Percentiles rank a stretch among this genome's conserved stretches.
These are phyloP conservation scores for Melanotaenia boesemani DNA, from an alignment of 2,797 vertebrate genomes.

Conservation along the genomic window DNA sequence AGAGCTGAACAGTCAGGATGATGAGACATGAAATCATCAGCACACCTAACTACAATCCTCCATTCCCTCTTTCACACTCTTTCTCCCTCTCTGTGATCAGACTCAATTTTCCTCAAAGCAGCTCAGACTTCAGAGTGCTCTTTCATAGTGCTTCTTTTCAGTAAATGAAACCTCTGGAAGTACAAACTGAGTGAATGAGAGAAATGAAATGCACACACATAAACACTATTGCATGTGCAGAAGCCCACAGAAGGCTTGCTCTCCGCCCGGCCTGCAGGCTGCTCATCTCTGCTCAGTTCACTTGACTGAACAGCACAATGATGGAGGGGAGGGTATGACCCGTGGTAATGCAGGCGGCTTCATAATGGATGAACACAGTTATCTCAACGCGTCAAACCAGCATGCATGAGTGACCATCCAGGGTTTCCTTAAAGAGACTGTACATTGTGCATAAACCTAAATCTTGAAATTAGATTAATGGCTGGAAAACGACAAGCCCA, in stretches of 20 bases:
- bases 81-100: conserved; percentile 13
- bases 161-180: background rate
- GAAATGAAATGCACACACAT: conserved; percentile 18
- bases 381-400: conserved; percentile 52
- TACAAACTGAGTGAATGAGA: background rate
- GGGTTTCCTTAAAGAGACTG: conserved; percentile 14
- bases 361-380: conserved; percentile 66
- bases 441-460: background rate
- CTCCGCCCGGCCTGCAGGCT: conserved; percentile 49
- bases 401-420: conserved; percentile 41
- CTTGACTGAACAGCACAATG: conserved; percentile 64
- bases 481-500: background rate
- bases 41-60: conserved; percentile 64
- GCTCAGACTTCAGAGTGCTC: conserved; percentile 3
- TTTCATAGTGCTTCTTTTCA: background rate
- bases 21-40: conserved; percentile 62
- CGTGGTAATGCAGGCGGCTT: conserved; percentile 69
- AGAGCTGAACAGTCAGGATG: conserved; percentile 40
- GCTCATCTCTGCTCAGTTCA: conserved; percentile 66
- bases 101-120: conserved; percentile 38
- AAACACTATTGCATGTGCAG: background rate
- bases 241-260: conserved; percentile 29
- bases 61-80: conserved; percentile 35
- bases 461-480: conserved; percentile 10
- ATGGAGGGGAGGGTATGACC: conserved; percentile 42